Base-by-base conservation (phyloP, 2,888 invertebrate genomes). In the Melanotus villosus region DNA sequence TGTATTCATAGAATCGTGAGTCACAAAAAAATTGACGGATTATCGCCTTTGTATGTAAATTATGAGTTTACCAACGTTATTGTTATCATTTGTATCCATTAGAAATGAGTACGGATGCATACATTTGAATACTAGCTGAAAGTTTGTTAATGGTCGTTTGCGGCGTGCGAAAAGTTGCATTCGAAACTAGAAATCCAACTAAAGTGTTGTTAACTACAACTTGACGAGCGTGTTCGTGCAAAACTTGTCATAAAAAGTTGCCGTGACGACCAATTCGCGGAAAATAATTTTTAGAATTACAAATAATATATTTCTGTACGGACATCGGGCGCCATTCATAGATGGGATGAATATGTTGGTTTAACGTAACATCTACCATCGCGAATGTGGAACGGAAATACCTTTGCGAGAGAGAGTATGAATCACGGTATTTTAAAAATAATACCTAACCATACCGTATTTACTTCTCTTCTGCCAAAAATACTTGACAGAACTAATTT, bases 281-380 rank as follows among this genome's bases (percentile, higher is more conserved):
- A 65, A 67, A 64, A 65, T 67, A 67, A 72, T 72, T 72, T 72
- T 65, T 64, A 70, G 67, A 67, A 65, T 68, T 67, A 63, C 64
- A 60, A 70, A 67, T 72, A 47, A 58, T 50, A 59, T 65, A 26
- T 65, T 16, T 45, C 19, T 36, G 23, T 21, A 45, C 65, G 34
- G 65, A 34, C 57, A 30, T 43, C 26, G 19, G 57, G 65, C 56
- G 65, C 65, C 65, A 59, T 65, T 65, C 65, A 58, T 65, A 30
- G 57, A 36, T 58, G 23, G 14, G 47, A 50, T 59, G 52, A 26
- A 58, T 41, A 50, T 52, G 56, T 57, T 57, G 9, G 12, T 65
- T 64, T 65, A 34, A 18, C 45, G 26, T 50, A 19, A 60, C 47
- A 62, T 43, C 18, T 19, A n/a, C 34, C 30, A 16, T 32, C 50